These are phyloP conservation scores for Leucophora obtusa DNA, from an alignment of 2,888 invertebrate genomes.

Conservation along the genomic window DNA sequence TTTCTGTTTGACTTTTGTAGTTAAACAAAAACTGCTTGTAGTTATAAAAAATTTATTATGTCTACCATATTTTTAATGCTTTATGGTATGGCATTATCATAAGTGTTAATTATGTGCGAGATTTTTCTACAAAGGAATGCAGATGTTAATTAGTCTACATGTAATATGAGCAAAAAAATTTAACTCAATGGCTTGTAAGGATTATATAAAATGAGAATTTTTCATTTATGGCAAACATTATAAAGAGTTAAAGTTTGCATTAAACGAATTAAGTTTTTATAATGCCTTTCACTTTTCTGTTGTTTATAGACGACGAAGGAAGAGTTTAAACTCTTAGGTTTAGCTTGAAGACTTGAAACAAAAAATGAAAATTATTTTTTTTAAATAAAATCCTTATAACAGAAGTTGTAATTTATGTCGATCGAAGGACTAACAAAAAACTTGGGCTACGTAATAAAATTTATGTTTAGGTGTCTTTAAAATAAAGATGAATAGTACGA, in stretches of 20 bases:
- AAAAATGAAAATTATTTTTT: too few relatives aligned
- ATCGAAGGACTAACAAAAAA: too few relatives aligned
- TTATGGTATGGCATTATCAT: slow-evolving; percentile 45
- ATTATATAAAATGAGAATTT: not conserved
- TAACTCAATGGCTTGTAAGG: not conserved
- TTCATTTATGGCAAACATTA: not conserved
- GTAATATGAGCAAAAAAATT: slow-evolving; percentile 14
- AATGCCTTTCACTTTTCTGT: not conserved
- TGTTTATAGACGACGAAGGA: too few relatives aligned
- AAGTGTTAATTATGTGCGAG: slow-evolving; percentile 62
- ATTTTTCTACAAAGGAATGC: slow-evolving; percentile 44
- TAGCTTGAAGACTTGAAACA: too few relatives aligned
- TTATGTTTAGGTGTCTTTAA: too few relatives aligned
- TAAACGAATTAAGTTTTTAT: too few relatives aligned
- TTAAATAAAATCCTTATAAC: too few relatives aligned
- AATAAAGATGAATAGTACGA: too few relatives aligned
- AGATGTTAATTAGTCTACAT: slow-evolving; percentile 54
- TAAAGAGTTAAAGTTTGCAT: not conserved
- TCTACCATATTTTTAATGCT: slow-evolving; percentile 53
- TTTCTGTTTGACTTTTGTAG: not conserved
- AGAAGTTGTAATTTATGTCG: too few relatives aligned
- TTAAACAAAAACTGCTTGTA: too few relatives aligned
- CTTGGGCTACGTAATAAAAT: too few relatives aligned
- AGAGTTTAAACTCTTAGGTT: too few relatives aligned
- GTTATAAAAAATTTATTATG: slow-evolving; percentile 43